Base-by-base conservation (phyloP, 2,113 vertebrate genomes). In the Peucedramus taeniatus region DNA sequence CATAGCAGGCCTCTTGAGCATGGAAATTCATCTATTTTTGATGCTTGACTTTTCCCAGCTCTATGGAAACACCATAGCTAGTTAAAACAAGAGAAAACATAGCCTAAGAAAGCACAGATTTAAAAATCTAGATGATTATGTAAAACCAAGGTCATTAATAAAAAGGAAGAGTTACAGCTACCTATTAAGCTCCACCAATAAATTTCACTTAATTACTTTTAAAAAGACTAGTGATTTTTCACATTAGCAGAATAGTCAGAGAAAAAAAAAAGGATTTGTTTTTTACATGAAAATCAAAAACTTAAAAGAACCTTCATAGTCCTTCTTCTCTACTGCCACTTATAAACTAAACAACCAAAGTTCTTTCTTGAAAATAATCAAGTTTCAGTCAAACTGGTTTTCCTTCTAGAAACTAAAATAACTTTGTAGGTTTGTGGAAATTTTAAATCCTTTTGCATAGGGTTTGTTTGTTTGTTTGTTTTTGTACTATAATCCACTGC, bases 221-320 rank as follows among this genome's bases (percentile, higher is more conserved):
- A 3, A 44, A 39, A 82, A 85, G 33, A 14, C 2, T 18, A 49
- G 4, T 33, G 12, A 79, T 61, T 86, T 82, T 79, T 75, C 61
- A 66, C 6, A 53, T 44, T 3, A 50, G 40, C 16, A 64, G 37
- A 87, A 78, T 5, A 2, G 6, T 15, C 35, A 64, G 7, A 7
- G 3, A 0, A 8, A 40, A 63, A 66, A 51, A 42, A 21, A 16
- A 13, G 0, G 1, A n/a, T 27, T 35, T 65, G 18, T 4, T 64
- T 89, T 59, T 51, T 5, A 44, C 20, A 40, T 6, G 35, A 50
- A 84, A 90, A 64, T 24, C 4, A 23, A 40, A 87, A 63, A 23
- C 20, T 4, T n/a, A 15, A 18, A 60, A 39, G 11, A 69, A 56
- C 3, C 1, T 60, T 64, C 35, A 21, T 2, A 70, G 30, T 15